Conservation (phyloP, 2,797 vertebrate genomes). For the Neosilurus hyrtlii region DNA sequence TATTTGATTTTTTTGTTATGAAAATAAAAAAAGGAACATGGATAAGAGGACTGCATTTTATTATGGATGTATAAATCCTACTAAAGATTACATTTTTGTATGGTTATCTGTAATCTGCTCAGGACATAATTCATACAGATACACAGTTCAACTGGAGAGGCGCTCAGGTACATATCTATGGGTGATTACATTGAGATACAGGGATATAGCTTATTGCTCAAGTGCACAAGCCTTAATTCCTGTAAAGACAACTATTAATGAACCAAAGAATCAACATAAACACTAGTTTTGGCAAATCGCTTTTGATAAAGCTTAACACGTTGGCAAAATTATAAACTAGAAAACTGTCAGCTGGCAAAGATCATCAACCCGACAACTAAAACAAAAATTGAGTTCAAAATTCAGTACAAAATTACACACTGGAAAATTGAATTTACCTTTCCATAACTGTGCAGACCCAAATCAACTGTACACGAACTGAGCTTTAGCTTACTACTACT, state of each 20-base stretch:
- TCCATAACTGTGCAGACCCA: conserved; percentile 12
- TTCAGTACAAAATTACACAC: conserved; percentile 21
- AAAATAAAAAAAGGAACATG: conserved; percentile 75
- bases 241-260: conserved; percentile 35
- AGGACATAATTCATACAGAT: conserved; percentile 11
- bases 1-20: conserved; percentile 79
- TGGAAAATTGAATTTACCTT: background rate
- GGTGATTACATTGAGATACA: conserved; percentile 17
- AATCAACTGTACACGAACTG: background rate
- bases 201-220: background rate
- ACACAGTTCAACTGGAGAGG: conserved; percentile 3
- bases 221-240: conserved; percentile 1
- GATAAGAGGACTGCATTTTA: conserved; percentile 53
- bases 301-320: conserved; percentile 14
- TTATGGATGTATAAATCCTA: conserved; percentile 22
- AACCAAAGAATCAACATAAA: conserved; percentile 61
- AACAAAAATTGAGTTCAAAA: conserved; percentile 6
- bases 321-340: conserved; percentile 23
- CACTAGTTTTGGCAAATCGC: conserved; percentile 71
- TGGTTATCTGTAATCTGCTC: background rate
- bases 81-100: background rate
- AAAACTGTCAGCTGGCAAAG: background rate
- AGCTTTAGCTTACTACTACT: conserved; percentile 1
- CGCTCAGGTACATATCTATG: conserved; percentile 11
- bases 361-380: no score